Evolutionary conservation across 2,888 invertebrate species (phyloP).

Genomic region (Aromia moschata): DNA sequence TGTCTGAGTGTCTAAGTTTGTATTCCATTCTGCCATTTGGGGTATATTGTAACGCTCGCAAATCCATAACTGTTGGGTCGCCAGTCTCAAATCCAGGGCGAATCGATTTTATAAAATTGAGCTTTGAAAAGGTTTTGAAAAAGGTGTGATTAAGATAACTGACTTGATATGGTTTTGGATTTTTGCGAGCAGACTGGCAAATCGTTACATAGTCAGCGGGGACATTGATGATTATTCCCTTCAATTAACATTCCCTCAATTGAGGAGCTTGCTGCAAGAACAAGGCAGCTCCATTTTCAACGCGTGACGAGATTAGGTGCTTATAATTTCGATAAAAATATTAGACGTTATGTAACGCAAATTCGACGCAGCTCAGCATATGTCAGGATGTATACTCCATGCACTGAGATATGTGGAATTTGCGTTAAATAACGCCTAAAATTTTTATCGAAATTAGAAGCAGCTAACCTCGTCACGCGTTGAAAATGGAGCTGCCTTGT

Average conservation of each 20-base stretch:
- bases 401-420: too few relatives aligned
- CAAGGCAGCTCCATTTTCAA: too few relatives aligned
- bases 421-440: too few relatives aligned
- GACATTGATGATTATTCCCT: neutral
- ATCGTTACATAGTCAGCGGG: neutral
- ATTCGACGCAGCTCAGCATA: too few relatives aligned
- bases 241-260: neutral
- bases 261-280: too few relatives aligned
- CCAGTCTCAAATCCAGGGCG: neutral
- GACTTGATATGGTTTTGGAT: neutral
- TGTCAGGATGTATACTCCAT: too few relatives aligned
- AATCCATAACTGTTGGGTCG: neutral
- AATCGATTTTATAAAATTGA: neutral
- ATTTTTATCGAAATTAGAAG: too few relatives aligned
- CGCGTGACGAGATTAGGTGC: too few relatives aligned
- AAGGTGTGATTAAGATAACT: neutral
- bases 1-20: neutral
- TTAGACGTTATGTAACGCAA: too few relatives aligned
- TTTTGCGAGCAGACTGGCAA: neutral
- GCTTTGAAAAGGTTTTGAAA: slow-evolving; percentile 1
- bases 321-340: too few relatives aligned
- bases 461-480: too few relatives aligned
- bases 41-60: neutral
- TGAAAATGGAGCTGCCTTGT: too few relatives aligned
- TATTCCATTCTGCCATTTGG: neutral